Evolutionary conservation across 2,797 vertebrate genomes (phyloP).

Genomic region (Acanthurus lineatus): DNA sequence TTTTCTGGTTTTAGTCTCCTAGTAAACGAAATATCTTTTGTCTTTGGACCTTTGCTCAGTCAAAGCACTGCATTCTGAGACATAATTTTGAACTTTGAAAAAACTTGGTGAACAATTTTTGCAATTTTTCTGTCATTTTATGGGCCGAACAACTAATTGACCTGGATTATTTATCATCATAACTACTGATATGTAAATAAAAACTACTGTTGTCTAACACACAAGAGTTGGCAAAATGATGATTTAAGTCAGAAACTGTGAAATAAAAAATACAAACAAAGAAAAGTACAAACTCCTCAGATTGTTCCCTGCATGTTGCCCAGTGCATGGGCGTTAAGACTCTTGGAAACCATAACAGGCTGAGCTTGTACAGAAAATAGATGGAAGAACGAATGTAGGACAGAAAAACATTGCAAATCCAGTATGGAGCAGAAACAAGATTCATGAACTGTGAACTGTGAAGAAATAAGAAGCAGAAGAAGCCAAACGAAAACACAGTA

Average conservation of each 20-base stretch:
- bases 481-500: not conserved
- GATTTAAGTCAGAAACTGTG: not conserved
- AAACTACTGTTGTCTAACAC: not conserved
- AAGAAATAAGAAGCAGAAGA: not conserved
- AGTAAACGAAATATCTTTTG: not conserved
- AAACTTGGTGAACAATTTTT: too few relatives aligned
- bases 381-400: not conserved
- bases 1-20: not conserved
- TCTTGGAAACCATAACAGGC: slow-evolving; percentile 3
- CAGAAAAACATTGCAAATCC: not conserved
- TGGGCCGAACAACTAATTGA: not conserved
- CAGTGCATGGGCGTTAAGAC: not conserved
- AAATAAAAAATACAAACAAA: not conserved
- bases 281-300: not conserved
- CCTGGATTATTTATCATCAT: not conserved
- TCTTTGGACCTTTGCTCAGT: too few relatives aligned
- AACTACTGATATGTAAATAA: not conserved
- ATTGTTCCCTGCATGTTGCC: not conserved
- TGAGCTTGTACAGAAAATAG: not conserved
- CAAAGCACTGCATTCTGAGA: not conserved
- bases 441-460: slow-evolving; percentile 7
- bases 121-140: not conserved
- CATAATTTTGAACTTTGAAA: not conserved
- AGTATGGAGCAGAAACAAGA: not conserved
- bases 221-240: too few relatives aligned